Base-by-base conservation (phyloP, 2,113 vertebrate species). In the Stigmatopora argus region DNA sequence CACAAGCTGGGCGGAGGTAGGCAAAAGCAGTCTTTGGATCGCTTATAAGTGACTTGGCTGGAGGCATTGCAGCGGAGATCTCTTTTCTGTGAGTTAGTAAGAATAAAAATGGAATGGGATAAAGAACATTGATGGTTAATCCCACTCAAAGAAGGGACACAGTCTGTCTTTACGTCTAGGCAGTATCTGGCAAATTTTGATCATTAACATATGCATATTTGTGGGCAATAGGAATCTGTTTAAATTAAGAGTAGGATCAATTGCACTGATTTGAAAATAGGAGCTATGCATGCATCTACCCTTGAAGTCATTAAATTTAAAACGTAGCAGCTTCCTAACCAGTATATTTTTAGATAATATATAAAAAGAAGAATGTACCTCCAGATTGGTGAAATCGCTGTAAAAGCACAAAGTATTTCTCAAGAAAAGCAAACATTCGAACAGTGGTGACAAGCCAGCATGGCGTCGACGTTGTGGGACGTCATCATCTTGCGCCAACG, bases 11-110 rank as follows among this genome's bases (percentile, higher is more conserved):
- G 1, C 96, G 95, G 69, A 99, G 80, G 66, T 87, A 87, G 23
- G 92, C 92, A 66, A 99, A 98, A 0, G 95, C 94, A 6, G 91
- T 90, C 76, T 93, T 92, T 0, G 96, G 94, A 62, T 93, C 91
- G 15, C 90, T 91, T 64, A 95, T 94, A 49, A 92, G 92, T 1
- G 90, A 89, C 94, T 94, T 95, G 71, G 49, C 18, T 56, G 78
- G 63, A 62, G 80, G 65, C 81, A 83, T 85, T 70, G 49, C 65
- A 48, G 60, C 69, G 41, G 35, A 1, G 51, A 11, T 5, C 58
- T 46, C 65, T 68, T 59, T 7, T 66, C 19, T 18, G 59, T 48
- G 0, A 21, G 23, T 34, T 4, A 1, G 10, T 17, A 9, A 11
- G n/a, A 19, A 68, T n/a, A 66, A 12, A 45, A 45, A 31, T 31